These are phyloP conservation scores for Brachypterus glaber DNA, from an alignment of 2,888 invertebrate species.

Conservation along the genomic window DNA sequence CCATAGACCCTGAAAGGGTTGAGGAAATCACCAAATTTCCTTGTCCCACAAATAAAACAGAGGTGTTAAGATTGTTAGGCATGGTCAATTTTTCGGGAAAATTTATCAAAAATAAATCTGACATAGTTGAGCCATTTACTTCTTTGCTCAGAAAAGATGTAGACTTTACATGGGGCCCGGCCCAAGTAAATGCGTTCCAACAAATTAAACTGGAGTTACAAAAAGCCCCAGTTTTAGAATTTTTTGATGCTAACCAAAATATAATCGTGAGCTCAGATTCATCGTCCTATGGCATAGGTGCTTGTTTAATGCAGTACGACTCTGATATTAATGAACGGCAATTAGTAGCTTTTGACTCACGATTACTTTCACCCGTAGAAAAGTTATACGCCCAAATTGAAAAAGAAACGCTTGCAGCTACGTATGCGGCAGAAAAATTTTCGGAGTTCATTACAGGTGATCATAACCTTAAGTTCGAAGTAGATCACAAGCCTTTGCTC, in stretches of 20 bases:
- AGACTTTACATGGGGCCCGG: slow-evolving; percentile 7
- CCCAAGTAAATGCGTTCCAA: slow-evolving; percentile 9
- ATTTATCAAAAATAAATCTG: slow-evolving; percentile 10
- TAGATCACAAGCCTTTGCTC: slow-evolving; percentile 13
- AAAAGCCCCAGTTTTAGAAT: slow-evolving; percentile 7
- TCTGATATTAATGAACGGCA: slow-evolving; percentile 5
- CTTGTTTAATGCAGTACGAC: slow-evolving; percentile 7
- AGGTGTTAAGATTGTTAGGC: slow-evolving; percentile 18
- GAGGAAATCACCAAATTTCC: slow-evolving; percentile 20
- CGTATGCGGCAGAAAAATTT: slow-evolving; percentile 10
- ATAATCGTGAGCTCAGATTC: no score
- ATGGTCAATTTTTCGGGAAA: slow-evolving; percentile 12
- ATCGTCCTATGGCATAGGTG: slow-evolving; percentile 13
- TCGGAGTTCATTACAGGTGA: slow-evolving; percentile 10
- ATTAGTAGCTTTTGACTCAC: slow-evolving; percentile 12
- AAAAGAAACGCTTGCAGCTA: slow-evolving; percentile 10
- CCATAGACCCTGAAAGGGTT: slow-evolving; percentile 17
- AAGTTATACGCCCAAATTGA: slow-evolving; percentile 9
- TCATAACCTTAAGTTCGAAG: slow-evolving; percentile 9
- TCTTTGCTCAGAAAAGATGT: slow-evolving; percentile 6
- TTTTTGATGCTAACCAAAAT: slow-evolving; percentile 5
- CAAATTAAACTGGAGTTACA: slow-evolving; percentile 10
- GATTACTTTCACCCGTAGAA: slow-evolving; percentile 8
- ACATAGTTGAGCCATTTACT: slow-evolving; percentile 10
- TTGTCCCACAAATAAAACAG: slow-evolving; percentile 19